A percentile compares a stretch with the other conserved stretches of the same genome.
phyloP scores from a whole-genome alignment of 2,113 vertebrate species.

The Equus przewalskii region DNA sequence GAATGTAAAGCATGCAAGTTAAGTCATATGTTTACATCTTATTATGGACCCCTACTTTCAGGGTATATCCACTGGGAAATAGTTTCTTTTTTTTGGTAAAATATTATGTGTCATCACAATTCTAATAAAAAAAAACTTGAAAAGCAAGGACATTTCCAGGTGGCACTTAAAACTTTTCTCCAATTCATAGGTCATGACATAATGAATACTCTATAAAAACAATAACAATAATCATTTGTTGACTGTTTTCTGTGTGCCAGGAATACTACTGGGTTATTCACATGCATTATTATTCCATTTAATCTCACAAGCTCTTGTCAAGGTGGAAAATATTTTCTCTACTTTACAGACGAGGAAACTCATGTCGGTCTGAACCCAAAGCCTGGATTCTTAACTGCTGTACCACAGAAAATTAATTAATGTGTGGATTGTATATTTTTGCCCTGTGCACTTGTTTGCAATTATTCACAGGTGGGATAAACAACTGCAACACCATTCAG shows the following conservation, averaged over 20 bases:
- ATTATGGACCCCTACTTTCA: background rate
- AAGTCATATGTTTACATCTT: slow-evolving; percentile 9
- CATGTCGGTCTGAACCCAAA: background rate
- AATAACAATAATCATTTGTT: background rate
- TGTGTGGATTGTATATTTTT: background rate
- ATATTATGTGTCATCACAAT: background rate
- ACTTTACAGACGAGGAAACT: background rate
- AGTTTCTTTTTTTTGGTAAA: slow-evolving; percentile 8
- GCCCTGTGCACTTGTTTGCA: background rate
- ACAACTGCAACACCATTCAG: background rate
- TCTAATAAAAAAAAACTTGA: background rate
- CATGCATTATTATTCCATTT: background rate
- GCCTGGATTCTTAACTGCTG: background rate
- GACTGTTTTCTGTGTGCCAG: background rate
- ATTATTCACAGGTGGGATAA: background rate
- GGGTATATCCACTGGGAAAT: background rate
- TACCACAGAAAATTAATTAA: background rate
- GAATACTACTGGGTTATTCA: background rate
- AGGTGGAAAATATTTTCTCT: background rate
- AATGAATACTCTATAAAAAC: background rate
- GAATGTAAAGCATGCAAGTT: background rate
- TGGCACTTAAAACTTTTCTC: background rate
- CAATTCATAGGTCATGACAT: background rate
- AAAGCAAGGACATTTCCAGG: background rate
- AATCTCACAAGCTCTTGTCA: background rate